These are phyloP conservation scores for Brachionichthys hirsutus DNA, from an alignment of 2,113 vertebrate genomes.

Conservation along the genomic window DNA sequence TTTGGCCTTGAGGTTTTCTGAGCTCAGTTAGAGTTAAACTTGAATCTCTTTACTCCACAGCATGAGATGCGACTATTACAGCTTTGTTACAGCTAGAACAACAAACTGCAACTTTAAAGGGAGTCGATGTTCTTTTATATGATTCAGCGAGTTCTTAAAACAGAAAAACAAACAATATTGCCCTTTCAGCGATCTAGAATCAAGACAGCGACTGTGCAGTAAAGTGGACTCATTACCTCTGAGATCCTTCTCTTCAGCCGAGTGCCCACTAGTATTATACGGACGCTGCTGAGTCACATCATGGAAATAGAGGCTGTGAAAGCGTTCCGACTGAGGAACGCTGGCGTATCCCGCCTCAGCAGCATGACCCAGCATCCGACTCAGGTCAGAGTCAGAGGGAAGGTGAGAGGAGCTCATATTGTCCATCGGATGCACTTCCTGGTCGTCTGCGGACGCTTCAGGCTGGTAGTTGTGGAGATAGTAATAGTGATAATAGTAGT, in stretches of 20 bases:
- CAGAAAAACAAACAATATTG: too few species aligned
- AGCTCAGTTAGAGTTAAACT: neutral
- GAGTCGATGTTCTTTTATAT: too few species aligned
- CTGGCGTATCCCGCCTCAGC: slow-evolving; percentile 8
- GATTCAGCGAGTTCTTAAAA: too few species aligned
- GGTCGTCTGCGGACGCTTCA: neutral
- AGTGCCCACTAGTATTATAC: neutral
- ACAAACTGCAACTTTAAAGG: too few species aligned
- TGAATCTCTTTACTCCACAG: neutral
- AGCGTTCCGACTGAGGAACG: neutral
- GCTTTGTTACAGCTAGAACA: slow-evolving; percentile 5
- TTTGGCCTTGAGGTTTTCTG: slow-evolving; percentile 14
- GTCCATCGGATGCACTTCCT: neutral
- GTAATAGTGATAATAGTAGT: slow-evolving; percentile 1
- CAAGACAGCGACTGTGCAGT: too few species aligned
- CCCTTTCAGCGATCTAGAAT: too few species aligned
- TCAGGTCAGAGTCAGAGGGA: neutral
- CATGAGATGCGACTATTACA: neutral
- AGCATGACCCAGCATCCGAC: neutral
- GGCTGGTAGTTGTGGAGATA: slow-evolving; percentile 19
- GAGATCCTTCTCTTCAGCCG: slow-evolving; percentile 6
- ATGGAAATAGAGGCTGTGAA: neutral
- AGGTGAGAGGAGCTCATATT: neutral
- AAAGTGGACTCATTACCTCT: slow-evolving; percentile 44
- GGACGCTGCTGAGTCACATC: neutral